Conservation (phyloP, 2,888 invertebrate species). For the Synanthedon tipuliformis region DNA sequence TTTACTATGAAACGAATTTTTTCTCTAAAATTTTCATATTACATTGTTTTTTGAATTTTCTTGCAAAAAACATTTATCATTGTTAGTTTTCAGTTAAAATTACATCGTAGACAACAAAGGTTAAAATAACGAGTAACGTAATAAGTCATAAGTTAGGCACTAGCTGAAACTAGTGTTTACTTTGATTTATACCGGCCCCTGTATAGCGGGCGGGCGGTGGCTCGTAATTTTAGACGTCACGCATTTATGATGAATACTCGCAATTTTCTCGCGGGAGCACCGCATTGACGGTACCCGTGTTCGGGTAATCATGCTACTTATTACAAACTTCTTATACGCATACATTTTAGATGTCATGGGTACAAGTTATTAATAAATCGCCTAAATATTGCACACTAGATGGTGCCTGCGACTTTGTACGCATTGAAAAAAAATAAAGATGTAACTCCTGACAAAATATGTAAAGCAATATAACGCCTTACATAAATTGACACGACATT, state of each 20-base stretch:
- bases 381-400: no score
- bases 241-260: constrained; percentile 64
- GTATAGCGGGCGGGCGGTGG: constrained; percentile 29
- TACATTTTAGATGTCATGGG: no score
- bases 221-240: constrained; percentile 64
- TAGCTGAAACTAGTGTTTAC: constrained; percentile 47
- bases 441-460: no score
- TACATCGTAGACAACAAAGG: constrained; percentile 6
- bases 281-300: constrained; percentile 29
- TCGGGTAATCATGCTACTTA: background rate
- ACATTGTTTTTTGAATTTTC: no score
- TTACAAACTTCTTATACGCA: background rate
- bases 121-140: constrained; percentile 27
- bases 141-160: constrained; percentile 14
- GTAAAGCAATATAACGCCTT: no score
- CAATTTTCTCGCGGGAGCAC: constrained; percentile 59
- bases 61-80: no score
- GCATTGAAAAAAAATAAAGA: no score
- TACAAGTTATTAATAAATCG: no score
- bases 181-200: constrained; percentile 50
- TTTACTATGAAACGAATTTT: background rate
- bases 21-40: background rate
- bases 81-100: constrained; percentile 4
- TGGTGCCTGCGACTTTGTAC: no score
- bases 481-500: no score